Conservation (phyloP, 2,888 invertebrate species). For the Seira sanloemensis region DNA sequence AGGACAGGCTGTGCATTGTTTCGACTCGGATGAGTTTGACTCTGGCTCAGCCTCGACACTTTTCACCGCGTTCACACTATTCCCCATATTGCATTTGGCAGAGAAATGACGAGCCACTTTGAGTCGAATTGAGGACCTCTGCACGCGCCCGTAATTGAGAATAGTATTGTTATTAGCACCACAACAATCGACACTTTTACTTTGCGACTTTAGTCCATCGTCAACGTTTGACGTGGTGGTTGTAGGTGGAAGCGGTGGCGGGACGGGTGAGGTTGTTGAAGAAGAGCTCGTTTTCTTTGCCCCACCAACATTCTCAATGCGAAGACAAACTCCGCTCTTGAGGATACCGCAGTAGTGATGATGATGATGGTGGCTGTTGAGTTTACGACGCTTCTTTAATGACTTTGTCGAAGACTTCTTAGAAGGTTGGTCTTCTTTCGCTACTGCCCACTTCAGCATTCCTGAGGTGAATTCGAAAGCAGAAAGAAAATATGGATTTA, state of each 20-base stretch:
- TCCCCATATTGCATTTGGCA: conserved; percentile 31
- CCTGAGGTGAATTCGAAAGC: conserved; percentile 45
- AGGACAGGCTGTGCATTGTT: conserved; percentile 22
- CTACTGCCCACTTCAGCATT: conserved; percentile 73
- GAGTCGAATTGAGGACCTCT: conserved; percentile 14
- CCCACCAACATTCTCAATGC: conserved; percentile 39
- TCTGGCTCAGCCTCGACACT: conserved; percentile 17
- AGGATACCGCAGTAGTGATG: conserved; percentile 41
- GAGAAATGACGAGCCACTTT: conserved; percentile 26
- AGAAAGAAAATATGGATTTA: conserved; percentile 43
- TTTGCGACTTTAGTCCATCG: no score
- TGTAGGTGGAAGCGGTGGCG: conserved; percentile 17
- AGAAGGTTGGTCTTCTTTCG: conserved; percentile 71
- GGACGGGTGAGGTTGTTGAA: background rate
- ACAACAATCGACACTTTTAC: no score
- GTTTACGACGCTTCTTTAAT: conserved; percentile 58
- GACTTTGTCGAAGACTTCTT: conserved; percentile 49
- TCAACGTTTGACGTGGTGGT: background rate
- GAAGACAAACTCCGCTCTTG: conserved; percentile 38
- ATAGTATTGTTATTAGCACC: conserved; percentile 24
- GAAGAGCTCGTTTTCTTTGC: no score
- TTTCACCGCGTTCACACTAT: background rate
- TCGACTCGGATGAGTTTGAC: background rate
- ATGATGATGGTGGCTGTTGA: conserved; percentile 44
- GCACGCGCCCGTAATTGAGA: conserved; percentile 22